Conservation (phyloP, 2,113 vertebrate species). For the Mormoops blainvillei region DNA sequence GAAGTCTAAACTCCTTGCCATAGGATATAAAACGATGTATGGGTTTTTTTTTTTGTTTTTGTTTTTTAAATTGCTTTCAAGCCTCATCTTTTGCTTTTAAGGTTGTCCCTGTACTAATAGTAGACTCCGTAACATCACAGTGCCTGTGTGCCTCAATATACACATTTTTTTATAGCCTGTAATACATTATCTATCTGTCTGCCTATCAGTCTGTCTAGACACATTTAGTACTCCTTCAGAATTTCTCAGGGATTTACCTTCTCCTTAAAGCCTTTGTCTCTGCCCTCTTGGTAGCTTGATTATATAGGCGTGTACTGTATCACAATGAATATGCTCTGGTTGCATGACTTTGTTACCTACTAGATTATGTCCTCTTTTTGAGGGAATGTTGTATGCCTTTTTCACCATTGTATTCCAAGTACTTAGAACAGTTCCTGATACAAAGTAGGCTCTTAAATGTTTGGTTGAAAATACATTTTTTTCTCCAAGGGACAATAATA, state of each 20-base stretch:
- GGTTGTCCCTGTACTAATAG: background rate
- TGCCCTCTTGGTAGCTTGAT: background rate
- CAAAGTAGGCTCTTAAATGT: background rate
- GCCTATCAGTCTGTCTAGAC: accelerated
- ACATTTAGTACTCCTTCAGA: background rate
- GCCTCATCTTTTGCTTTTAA: background rate
- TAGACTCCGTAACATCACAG: background rate
- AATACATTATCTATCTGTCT: background rate
- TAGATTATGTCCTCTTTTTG: background rate
- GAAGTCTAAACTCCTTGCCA: background rate
- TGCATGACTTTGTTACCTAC: background rate
- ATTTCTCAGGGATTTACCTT: background rate
- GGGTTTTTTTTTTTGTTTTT: background rate
- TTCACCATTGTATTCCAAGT: background rate
- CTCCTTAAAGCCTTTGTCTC: background rate
- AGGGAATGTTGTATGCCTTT: background rate
- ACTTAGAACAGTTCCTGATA: background rate
- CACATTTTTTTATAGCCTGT: background rate
- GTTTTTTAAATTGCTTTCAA: background rate
- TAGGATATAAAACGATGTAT: background rate
- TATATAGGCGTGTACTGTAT: background rate
- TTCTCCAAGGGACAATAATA: background rate
- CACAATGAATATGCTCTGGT: background rate
- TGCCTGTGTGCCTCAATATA: background rate
- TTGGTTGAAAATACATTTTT: background rate